These are phyloP conservation scores for Zoroaster sp. DNA, from an alignment of 53 echinoderm and acorn worm species.

Conservation along the genomic window DNA sequence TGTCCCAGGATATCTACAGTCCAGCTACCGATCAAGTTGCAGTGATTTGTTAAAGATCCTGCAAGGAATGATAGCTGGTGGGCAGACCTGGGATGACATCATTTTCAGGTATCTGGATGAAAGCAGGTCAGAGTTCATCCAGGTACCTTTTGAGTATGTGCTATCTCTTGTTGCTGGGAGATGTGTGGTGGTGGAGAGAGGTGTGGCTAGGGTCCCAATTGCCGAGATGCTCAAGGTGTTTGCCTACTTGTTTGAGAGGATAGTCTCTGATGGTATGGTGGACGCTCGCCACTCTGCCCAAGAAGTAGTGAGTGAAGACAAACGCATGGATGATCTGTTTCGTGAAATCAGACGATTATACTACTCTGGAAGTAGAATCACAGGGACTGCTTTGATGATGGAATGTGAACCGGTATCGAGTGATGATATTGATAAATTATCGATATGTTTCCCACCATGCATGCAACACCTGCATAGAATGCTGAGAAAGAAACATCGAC, in stretches of 20 bases:
- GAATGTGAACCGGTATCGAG: not conserved
- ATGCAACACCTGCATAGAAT: constrained; percentile 80
- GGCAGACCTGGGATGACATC: constrained; percentile 56
- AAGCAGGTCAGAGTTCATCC: constrained; percentile 44
- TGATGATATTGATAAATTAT: constrained; percentile 59
- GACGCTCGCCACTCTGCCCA: constrained; percentile 35
- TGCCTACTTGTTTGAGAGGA: constrained; percentile 71
- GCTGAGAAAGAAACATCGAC: constrained; percentile 76
- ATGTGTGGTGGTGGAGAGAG: constrained; percentile 63
- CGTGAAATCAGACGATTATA: constrained; percentile 46
- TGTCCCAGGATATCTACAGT: not conserved
- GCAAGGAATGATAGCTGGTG: constrained; percentile 4
- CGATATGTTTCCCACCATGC: constrained; percentile 77
- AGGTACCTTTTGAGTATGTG: constrained; percentile 86
- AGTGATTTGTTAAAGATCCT: constrained; percentile 11
- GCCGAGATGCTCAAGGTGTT: constrained; percentile 73
- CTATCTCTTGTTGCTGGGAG: constrained; percentile 69
- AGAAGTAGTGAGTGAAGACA: constrained; percentile 38
- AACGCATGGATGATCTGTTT: constrained; percentile 63
- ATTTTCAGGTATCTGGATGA: constrained; percentile 78
- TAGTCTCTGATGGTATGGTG: constrained; percentile 64
- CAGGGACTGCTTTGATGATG: not conserved
- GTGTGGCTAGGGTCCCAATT: constrained; percentile 69
- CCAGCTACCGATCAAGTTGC: not conserved
- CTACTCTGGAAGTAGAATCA: constrained; percentile 3